Percentiles rank a stretch among this genome's conserved stretches.
Conservation (phyloP, 1,140 invertebrate genomes). For the Drosophila subobscura region DNA sequence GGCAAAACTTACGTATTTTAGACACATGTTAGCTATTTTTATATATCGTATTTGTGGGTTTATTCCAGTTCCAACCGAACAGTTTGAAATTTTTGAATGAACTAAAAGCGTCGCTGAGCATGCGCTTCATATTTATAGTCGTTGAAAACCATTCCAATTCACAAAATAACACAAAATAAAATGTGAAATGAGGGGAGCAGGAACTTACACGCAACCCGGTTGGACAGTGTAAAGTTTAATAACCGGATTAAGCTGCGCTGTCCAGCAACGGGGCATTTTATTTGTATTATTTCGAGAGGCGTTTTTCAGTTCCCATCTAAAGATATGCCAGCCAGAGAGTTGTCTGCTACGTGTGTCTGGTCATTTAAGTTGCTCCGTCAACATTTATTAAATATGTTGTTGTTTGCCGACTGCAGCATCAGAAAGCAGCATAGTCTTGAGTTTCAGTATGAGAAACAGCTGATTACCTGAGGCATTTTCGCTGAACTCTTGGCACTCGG, state of each 20-base stretch:
- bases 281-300: conserved; percentile 18
- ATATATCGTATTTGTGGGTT: background rate
- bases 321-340: conserved; percentile 29
- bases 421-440: background rate
- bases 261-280: conserved; percentile 40
- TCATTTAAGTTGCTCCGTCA: conserved; percentile 34
- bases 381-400: background rate
- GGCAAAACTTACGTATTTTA: conserved; percentile 58
- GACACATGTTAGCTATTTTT: conserved; percentile 42
- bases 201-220: conserved; percentile 52
- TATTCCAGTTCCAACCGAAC: conserved; percentile 28
- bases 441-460: conserved; percentile 26
- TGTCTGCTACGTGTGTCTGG: conserved; percentile 13
- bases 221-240: conserved; percentile 72
- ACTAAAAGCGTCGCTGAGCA: conserved; percentile 75
- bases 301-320: conserved; percentile 11
- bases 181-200: conserved; percentile 38
- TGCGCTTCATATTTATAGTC: conserved; percentile 62
- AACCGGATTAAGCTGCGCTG: conserved; percentile 68
- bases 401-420: conserved; percentile 31
- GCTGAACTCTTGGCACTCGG: conserved; percentile 41
- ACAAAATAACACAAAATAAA: conserved; percentile 16
- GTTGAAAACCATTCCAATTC: conserved; percentile 10
- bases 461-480: conserved; percentile 16
- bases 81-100: conserved; percentile 48